A percentile compares a stretch with the other conserved stretches of the same genome.
phyloP scores from a whole-genome alignment of 2,888 invertebrate species.

The Caenorhabditis sp. region DNA sequence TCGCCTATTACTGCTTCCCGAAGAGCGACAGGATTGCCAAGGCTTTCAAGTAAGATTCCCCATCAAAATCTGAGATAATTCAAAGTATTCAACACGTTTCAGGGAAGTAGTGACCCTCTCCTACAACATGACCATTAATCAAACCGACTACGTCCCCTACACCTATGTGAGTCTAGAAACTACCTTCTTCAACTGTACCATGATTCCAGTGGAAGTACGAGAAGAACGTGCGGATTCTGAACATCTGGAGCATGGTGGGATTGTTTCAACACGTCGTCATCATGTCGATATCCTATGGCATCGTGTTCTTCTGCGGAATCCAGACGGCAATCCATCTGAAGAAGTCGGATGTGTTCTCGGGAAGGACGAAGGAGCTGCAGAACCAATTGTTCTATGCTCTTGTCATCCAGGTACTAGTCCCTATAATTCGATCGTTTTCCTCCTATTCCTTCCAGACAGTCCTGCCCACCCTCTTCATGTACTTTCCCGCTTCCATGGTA shows the following conservation, averaged over 20 bases:
- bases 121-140: not conserved
- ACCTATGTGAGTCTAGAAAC: not conserved
- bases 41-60: not conserved
- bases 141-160: not conserved
- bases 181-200: too few species aligned
- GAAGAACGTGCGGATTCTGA: not conserved
- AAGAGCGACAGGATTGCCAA: not conserved
- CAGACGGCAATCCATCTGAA: slow-evolving; percentile 8
- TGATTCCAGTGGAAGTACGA: not conserved
- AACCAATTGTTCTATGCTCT: slow-evolving; percentile 47
- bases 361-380: slow-evolving; percentile 21
- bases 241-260: not conserved
- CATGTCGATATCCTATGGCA: slow-evolving; percentile 22
- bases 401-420: slow-evolving; percentile 25
- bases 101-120: not conserved
- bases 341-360: slow-evolving; percentile 4
- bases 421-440: not conserved
- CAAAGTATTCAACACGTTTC: too few species aligned
- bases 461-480: slow-evolving; percentile 44
- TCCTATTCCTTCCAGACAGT: too few species aligned
- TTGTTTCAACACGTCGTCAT: not conserved
- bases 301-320: slow-evolving; percentile 34
- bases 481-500: slow-evolving; percentile 45
- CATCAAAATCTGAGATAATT: too few species aligned
- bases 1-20: slow-evolving; percentile 8